Percentiles rank a stretch among this genome's conserved stretches.
Conservation (phyloP, 2,113 vertebrate species). For the Megaleporinus macrocephalus region DNA sequence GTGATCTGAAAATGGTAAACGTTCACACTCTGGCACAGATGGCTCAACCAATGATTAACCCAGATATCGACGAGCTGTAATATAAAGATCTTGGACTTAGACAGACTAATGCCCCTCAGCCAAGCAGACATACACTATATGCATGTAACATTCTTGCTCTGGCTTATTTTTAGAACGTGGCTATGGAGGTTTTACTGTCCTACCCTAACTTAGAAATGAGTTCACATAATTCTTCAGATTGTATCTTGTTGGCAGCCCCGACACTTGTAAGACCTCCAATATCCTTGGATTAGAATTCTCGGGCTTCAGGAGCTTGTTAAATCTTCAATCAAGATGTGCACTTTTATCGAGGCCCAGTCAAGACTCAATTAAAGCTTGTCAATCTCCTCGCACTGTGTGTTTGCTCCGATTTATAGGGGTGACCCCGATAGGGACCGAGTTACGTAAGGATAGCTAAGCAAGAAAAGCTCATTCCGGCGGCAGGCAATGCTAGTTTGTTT, state of each 20-base stretch:
- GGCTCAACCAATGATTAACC: not conserved
- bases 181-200: constrained; percentile 14
- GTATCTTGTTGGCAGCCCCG: constrained; percentile 16
- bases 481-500: constrained; percentile 31
- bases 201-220: constrained; percentile 6
- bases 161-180: not conserved
- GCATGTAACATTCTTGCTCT: constrained; percentile 2
- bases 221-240: constrained; percentile 41
- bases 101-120: constrained; percentile 2
- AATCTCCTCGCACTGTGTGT: constrained; percentile 17
- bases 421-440: not conserved
- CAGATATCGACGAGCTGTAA: not conserved
- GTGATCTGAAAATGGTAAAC: not conserved
- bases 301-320: constrained; percentile 51
- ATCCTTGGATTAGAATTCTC: constrained; percentile 59
- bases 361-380: constrained; percentile 34
- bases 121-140: not conserved
- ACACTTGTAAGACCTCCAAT: constrained; percentile 50
- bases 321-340: constrained; percentile 53
- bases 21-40: not conserved
- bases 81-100: not conserved
- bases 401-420: constrained; percentile 2
- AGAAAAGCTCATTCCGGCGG: not conserved
- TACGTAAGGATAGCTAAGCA: constrained; percentile 23
- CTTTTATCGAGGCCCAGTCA: constrained; percentile 48